phyloP scores from a whole-genome alignment of 2,888 invertebrate genomes.

The Isotomurus palustris region DNA sequence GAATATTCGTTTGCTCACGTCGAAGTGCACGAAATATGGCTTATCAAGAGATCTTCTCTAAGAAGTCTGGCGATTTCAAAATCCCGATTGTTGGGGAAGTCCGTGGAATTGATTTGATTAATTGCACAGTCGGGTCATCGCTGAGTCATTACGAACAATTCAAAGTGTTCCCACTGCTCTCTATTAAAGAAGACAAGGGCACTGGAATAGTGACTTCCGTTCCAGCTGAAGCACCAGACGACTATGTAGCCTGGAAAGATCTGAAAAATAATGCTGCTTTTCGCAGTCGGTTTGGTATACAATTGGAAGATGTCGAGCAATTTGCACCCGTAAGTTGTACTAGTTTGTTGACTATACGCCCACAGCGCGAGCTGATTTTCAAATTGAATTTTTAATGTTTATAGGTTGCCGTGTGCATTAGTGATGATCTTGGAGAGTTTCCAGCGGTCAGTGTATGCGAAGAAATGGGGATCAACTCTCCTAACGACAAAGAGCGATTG shows the following conservation, averaged over 20 bases:
- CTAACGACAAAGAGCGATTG: conserved; percentile 93
- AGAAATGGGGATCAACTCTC: conserved; percentile 90
- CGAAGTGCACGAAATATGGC: conserved; percentile 93
- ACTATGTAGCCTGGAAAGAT: conserved; percentile 91
- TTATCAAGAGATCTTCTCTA: conserved; percentile 80
- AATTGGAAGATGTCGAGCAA: conserved; percentile 71
- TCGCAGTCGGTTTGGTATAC: conserved; percentile 84
- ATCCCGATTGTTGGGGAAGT: conserved; percentile 59
- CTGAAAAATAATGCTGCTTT: conserved; percentile 90
- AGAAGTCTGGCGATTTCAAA: conserved; percentile 65
- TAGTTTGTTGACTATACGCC: neutral
- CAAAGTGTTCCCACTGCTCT: conserved; percentile 94
- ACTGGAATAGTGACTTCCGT: conserved; percentile 98
- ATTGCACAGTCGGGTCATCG: conserved; percentile 77
- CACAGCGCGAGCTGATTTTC: neutral
- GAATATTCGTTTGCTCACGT: conserved; percentile 80
- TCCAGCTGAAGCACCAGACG: conserved; percentile 97
- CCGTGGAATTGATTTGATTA: conserved; percentile 70
- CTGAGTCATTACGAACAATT: conserved; percentile 75
- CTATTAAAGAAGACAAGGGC: conserved; percentile 95
- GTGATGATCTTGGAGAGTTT: conserved; percentile 82
- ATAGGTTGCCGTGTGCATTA: conserved; percentile 78
- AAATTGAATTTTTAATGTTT: too few relatives aligned
- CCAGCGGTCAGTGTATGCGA: conserved; percentile 80
- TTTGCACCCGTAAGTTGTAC: conserved; percentile 58